Conservation (phyloP, 2,113 vertebrate species). For the Pholis gunnellus region DNA sequence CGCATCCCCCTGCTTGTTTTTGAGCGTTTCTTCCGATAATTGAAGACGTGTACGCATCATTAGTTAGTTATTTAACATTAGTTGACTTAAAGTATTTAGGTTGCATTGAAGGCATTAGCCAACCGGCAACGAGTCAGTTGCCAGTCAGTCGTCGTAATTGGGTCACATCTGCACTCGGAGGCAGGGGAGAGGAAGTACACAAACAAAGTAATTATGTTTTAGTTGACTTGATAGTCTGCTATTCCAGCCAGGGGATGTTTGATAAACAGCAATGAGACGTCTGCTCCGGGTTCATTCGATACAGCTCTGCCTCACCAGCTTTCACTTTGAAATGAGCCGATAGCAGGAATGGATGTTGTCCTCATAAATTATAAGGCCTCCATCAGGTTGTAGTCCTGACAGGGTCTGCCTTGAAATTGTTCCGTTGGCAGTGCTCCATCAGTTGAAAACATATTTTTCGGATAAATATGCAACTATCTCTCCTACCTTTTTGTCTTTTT, state of each 20-base stretch:
- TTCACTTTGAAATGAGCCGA: conserved; percentile 65
- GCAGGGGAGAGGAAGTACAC: conserved; percentile 58
- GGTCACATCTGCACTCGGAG: conserved; percentile 67
- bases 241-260: conserved; percentile 58
- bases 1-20: neutral
- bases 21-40: neutral
- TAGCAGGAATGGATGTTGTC: conserved; percentile 58
- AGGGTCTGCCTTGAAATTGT: conserved; percentile 55
- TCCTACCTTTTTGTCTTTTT: conserved; percentile 15
- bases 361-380: conserved; percentile 68
- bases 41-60: neutral
- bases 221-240: conserved; percentile 65
- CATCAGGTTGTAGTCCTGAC: conserved; percentile 65
- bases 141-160: conserved; percentile 73
- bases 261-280: conserved; percentile 64
- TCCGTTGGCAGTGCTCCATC: conserved; percentile 30
- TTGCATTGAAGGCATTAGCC: conserved; percentile 17
- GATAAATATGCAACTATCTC: conserved; percentile 31
- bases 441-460: conserved; percentile 45
- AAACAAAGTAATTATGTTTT: conserved; percentile 78
- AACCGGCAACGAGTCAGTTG: conserved; percentile 40
- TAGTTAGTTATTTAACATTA: neutral
- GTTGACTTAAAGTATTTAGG: neutral
- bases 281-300: conserved; percentile 65
- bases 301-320: conserved; percentile 44